Conservation (phyloP, 2,797 vertebrate species). For the Crypturellus tataupa region DNA sequence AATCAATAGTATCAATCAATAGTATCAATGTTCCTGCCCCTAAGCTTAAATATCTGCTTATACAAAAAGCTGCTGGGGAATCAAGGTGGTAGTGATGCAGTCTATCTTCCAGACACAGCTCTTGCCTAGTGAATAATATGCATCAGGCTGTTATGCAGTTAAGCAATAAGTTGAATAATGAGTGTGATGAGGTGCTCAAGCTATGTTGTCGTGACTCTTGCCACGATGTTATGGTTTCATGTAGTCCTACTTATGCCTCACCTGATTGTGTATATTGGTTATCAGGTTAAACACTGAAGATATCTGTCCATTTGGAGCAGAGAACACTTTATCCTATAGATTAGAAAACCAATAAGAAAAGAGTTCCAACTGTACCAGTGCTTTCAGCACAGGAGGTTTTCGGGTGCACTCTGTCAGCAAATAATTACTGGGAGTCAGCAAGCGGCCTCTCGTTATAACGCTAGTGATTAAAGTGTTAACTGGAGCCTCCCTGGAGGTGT, state of each 20-base stretch:
- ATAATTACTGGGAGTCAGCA: background rate
- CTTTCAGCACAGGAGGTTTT: background rate
- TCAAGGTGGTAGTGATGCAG: background rate
- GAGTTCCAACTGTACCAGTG: background rate
- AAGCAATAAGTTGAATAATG: background rate
- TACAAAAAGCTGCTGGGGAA: background rate
- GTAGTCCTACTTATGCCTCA: fast-evolving
- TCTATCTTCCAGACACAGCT: background rate
- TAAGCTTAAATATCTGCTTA: background rate
- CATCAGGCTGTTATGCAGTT: background rate
- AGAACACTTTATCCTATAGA: fast-evolving
- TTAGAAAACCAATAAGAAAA: background rate
- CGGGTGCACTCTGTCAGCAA: background rate
- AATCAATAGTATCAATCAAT: background rate
- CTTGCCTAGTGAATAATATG: background rate
- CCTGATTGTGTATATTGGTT: background rate
- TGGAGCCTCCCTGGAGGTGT: slow-evolving; percentile 37
- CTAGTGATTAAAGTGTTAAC: slow-evolving; percentile 49
- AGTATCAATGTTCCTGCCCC: background rate
- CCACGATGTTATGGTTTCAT: background rate
- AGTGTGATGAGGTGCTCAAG: background rate
- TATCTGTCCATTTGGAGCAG: fast-evolving
- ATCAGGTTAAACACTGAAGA: background rate
- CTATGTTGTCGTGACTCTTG: background rate
- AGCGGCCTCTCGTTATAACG: background rate